Evolutionary conservation across 2,888 invertebrate species (phyloP).

Genomic region (Allophyes oxyacanthae): DNA sequence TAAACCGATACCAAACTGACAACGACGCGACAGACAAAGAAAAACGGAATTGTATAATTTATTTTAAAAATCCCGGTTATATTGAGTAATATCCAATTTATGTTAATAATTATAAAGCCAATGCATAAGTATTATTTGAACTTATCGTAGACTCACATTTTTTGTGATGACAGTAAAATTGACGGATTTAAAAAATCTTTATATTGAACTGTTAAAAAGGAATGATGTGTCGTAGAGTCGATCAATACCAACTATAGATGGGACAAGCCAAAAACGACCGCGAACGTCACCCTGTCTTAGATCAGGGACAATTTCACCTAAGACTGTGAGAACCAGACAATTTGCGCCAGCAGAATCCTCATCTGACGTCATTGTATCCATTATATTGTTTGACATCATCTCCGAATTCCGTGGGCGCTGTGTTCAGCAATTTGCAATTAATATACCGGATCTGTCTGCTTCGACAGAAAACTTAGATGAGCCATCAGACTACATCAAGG

Average conservation of each 20-base stretch:
- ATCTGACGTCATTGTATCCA: constrained; percentile 39
- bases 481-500: constrained; percentile 49
- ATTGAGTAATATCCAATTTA: no score
- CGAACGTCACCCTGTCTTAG: constrained; percentile 7
- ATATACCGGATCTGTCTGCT: constrained; percentile 49
- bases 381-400: constrained; percentile 54
- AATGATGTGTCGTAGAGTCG: no score
- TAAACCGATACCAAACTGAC: no score
- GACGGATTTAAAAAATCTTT: no score
- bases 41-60: no score
- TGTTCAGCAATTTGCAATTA: constrained; percentile 49
- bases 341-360: constrained; percentile 27
- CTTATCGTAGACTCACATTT: no score
- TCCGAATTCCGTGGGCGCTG: constrained; percentile 40
- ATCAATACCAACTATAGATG: neutral
- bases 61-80: no score
- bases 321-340: constrained; percentile 27
- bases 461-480: constrained; percentile 40
- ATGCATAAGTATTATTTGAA: no score
- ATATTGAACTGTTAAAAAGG: no score
- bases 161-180: no score
- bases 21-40: no score
- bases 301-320: constrained; percentile 15
- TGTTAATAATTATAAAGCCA: no score
- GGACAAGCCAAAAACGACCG: neutral